A percentile compares a stretch with the other conserved stretches of the same genome.
Evolutionary conservation across 2,113 vertebrate genomes (phyloP).

Genomic region (Ailuropoda melanoleuca): DNA sequence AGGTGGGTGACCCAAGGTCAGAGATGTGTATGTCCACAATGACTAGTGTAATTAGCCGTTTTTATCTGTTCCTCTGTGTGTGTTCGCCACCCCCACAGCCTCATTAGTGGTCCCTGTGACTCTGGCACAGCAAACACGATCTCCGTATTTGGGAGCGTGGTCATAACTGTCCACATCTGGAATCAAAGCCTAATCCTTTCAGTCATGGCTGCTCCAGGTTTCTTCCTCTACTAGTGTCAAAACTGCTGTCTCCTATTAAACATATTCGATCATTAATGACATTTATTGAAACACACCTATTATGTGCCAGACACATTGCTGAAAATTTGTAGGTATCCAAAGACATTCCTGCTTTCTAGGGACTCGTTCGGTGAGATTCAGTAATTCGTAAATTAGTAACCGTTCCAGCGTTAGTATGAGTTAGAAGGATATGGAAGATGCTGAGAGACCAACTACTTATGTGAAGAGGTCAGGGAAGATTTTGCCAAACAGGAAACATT

Average conservation of each 20-base stretch:
- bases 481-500: neutral
- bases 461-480: neutral
- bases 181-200: neutral
- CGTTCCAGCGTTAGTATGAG: neutral
- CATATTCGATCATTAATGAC: neutral
- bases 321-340: neutral
- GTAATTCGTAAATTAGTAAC: neutral
- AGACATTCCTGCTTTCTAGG: neutral
- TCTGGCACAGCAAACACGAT: too few species aligned
- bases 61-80: neutral
- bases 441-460: neutral
- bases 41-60: neutral
- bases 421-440: neutral
- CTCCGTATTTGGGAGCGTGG: neutral
- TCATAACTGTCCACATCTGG: neutral
- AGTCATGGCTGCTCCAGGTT: neutral
- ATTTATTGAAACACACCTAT: neutral
- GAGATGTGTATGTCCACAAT: neutral
- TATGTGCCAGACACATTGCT: neutral
- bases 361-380: neutral
- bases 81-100: neutral
- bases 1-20: neutral
- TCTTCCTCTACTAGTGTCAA: neutral
- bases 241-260: neutral
- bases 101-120: neutral